Evolutionary conservation across 2,113 vertebrate species (phyloP).

Genomic region (Serinus canaria): DNA sequence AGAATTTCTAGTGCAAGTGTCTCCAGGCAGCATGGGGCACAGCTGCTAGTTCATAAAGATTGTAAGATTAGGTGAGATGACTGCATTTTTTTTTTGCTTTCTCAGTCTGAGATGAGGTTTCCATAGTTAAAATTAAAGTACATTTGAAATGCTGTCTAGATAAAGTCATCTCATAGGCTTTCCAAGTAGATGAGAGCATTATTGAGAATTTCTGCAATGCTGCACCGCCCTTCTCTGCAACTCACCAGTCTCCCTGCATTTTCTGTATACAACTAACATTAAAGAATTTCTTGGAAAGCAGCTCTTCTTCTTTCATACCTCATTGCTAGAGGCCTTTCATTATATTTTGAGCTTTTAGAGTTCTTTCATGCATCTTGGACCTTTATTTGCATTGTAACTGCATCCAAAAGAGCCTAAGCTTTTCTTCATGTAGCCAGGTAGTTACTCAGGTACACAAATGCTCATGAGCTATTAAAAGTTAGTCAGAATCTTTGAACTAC

Average conservation of each 20-base stretch:
- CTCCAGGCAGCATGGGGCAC: neutral
- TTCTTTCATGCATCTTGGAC: neutral
- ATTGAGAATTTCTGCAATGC: neutral
- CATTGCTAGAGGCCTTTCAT: neutral
- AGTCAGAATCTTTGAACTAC: neutral
- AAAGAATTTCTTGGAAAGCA: neutral
- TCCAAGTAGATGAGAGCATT: neutral
- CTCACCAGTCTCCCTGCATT: neutral
- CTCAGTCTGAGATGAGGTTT: neutral
- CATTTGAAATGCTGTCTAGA: neutral
- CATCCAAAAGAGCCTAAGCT: neutral
- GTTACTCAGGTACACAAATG: neutral
- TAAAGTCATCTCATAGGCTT: neutral
- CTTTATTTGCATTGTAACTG: neutral
- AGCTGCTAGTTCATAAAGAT: neutral
- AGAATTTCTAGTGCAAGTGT: neutral
- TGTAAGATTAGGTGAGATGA: neutral
- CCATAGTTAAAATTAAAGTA: neutral
- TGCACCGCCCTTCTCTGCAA: neutral
- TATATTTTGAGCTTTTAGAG: neutral
- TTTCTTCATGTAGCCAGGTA: neutral
- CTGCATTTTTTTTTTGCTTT: neutral
- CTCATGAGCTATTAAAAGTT: neutral
- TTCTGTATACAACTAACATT: neutral
- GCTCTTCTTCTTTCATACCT: neutral